These are phyloP conservation scores for Drosophila mulleri DNA, from an alignment of 2,888 invertebrate genomes.

Conservation along the genomic window DNA sequence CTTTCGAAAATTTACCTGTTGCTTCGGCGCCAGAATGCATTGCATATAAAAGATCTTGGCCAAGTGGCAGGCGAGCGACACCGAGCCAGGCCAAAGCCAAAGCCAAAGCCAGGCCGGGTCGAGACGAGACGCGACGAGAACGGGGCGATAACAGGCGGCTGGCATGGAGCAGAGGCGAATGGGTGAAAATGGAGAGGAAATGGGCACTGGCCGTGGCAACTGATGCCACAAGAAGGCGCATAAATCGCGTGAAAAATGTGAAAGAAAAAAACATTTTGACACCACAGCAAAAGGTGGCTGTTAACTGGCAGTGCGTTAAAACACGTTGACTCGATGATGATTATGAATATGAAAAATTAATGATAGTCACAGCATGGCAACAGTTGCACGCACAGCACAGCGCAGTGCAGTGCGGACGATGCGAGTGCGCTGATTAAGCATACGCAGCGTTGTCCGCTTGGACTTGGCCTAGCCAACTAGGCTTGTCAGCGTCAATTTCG, in stretches of 20 bases:
- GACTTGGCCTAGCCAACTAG: conserved; percentile 42
- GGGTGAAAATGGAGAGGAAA: conserved; percentile 52
- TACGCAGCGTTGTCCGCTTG: conserved; percentile 71
- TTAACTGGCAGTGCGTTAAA: conserved; percentile 51
- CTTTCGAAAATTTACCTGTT: conserved; percentile 63
- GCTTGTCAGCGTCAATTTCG: conserved; percentile 80
- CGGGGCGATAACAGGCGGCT: conserved; percentile 31
- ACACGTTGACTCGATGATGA: conserved; percentile 76
- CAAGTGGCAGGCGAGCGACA: conserved; percentile 41
- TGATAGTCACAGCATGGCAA: conserved; percentile 81
- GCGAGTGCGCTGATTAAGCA: conserved; percentile 74
- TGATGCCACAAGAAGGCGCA: conserved; percentile 58
- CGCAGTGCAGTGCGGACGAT: conserved; percentile 55
- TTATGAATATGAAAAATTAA: conserved; percentile 82
- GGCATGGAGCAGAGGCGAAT: conserved; percentile 32
- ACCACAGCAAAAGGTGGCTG: conserved; percentile 62
- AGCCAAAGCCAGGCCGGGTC: conserved; percentile 3
- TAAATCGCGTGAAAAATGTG: conserved; percentile 80
- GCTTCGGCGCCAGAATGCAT: conserved; percentile 58
- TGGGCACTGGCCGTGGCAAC: conserved; percentile 36
- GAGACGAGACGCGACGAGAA: conserved; percentile 35
- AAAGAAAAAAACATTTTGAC: conserved; percentile 78
- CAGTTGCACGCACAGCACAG: conserved; percentile 79
- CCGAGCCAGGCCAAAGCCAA: conserved; percentile 11
- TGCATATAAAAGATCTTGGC: conserved; percentile 58